Evolutionary conservation across 2,113 vertebrate genomes (phyloP).

Genomic region (Festucalex cinctus): DNA sequence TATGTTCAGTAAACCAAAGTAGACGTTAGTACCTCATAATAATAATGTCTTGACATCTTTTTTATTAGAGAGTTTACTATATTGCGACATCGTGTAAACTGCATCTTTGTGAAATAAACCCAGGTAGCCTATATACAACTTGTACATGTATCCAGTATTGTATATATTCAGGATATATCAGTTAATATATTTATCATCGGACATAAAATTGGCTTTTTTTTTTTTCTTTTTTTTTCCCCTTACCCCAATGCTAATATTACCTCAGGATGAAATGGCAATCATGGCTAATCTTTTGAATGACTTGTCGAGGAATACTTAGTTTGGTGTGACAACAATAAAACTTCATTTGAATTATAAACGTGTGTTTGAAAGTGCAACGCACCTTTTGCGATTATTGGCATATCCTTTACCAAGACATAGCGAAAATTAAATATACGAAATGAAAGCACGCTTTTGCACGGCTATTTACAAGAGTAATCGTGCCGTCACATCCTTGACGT

Average conservation of each 20-base stretch:
- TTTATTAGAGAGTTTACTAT: no score
- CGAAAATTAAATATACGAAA: background rate
- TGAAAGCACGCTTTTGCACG: background rate
- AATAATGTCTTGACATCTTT: background rate
- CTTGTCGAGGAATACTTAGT: background rate
- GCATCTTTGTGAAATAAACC: no score
- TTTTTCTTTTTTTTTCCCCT: no score
- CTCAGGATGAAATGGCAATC: background rate
- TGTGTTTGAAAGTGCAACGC: background rate
- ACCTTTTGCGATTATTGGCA: background rate
- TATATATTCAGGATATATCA: no score
- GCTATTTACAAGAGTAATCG: constrained; percentile 24
- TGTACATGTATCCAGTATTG: no score
- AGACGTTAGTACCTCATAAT: background rate
- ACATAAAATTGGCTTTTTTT: no score
- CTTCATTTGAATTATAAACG: background rate
- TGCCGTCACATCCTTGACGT: constrained; percentile 18
- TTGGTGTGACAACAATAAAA: background rate
- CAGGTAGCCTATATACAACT: no score
- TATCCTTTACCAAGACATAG: background rate
- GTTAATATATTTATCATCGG: no score
- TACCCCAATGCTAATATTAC: background rate
- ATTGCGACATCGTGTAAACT: no score
- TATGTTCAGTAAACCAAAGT: no score
- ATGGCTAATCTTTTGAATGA: background rate